Evolutionary conservation across 2,797 vertebrate species (phyloP).

Genomic region (Zalophus californianus): DNA sequence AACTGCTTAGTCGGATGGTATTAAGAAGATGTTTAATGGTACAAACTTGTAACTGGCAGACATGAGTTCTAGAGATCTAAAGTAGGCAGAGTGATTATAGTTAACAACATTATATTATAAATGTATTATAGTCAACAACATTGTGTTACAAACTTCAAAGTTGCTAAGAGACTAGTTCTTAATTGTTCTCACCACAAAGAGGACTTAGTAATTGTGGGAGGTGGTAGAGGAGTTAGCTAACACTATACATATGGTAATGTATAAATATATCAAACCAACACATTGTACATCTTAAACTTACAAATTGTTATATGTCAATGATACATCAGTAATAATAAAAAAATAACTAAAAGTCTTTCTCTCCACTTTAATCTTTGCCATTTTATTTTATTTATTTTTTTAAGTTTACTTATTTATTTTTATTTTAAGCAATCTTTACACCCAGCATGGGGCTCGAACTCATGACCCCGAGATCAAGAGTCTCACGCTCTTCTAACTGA

Average conservation of each 20-base stretch:
- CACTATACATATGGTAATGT: neutral
- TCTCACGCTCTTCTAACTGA: neutral
- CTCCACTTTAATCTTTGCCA: neutral
- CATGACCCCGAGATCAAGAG: neutral
- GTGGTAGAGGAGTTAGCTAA: neutral
- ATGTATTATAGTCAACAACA: neutral
- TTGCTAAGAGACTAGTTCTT: neutral
- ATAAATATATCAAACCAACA: neutral
- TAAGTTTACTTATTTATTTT: neutral
- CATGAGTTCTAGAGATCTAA: neutral
- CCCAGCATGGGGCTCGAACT: neutral
- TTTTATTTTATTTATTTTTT: neutral
- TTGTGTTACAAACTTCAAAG: neutral
- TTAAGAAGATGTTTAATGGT: neutral
- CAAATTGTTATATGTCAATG: neutral
- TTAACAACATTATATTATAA: neutral
- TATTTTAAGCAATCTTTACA: neutral
- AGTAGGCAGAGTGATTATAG: neutral
- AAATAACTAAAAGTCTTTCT: neutral
- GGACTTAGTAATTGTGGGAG: neutral
- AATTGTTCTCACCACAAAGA: neutral
- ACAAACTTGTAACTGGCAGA: neutral
- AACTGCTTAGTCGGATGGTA: neutral
- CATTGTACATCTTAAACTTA: neutral
- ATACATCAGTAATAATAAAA: neutral